phyloP scores from a whole-genome alignment of 2,113 vertebrate genomes.

The Micronisus gabar region DNA sequence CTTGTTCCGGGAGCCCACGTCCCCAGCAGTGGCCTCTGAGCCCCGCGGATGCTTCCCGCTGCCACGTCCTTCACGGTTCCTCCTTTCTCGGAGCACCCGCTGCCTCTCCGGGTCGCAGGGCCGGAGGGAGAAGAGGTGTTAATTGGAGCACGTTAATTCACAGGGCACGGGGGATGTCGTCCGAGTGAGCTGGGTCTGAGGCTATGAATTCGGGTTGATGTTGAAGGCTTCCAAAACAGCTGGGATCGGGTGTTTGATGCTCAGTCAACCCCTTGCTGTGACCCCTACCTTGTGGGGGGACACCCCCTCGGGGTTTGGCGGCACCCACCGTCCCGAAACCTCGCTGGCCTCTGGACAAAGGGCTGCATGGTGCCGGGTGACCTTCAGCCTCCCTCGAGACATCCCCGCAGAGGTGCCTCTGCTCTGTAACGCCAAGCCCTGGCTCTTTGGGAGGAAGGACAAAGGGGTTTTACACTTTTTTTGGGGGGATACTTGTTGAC shows the following conservation, averaged over 20 bases:
- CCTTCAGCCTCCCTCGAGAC: neutral
- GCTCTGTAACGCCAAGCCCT: fast-evolving
- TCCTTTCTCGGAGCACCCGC: neutral
- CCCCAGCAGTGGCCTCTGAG: neutral
- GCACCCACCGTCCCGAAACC: neutral
- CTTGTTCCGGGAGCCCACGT: fast-evolving
- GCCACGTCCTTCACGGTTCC: neutral
- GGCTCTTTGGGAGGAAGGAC: neutral
- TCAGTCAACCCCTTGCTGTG: neutral
- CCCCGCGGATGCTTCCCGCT: neutral
- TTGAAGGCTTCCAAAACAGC: neutral
- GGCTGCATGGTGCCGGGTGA: neutral
- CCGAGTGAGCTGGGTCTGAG: neutral
- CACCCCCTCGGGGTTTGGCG: neutral
- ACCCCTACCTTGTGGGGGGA: no score
- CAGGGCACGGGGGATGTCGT: fast-evolving
- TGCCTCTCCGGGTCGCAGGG: neutral
- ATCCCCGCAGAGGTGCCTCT: neutral
- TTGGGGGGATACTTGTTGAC: neutral
- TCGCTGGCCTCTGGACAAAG: neutral
- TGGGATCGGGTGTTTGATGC: neutral
- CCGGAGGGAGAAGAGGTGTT: neutral
- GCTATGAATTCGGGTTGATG: neutral
- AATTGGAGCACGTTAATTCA: neutral
- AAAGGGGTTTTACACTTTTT: neutral